A percentile compares a stretch with the other conserved stretches of the same genome.
These are phyloP conservation scores for Notechis scutatus DNA, from an alignment of 2,113 vertebrate species.

Conservation along the genomic window DNA sequence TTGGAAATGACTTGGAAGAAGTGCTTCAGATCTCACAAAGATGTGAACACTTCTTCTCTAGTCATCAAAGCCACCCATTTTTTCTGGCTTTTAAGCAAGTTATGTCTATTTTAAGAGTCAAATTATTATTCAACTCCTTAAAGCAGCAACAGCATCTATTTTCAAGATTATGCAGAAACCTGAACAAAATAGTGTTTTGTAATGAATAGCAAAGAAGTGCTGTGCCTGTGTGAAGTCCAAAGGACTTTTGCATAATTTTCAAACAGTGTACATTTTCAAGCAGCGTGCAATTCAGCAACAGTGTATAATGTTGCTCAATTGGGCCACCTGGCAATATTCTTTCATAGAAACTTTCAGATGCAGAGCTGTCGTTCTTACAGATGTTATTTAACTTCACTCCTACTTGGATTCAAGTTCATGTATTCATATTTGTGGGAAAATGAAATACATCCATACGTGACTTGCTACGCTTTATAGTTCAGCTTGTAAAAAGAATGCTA, in stretches of 20 bases:
- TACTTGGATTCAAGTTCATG: constrained; percentile 7
- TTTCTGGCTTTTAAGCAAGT: neutral
- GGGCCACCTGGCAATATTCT: constrained; percentile 25
- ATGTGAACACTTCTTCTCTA: neutral
- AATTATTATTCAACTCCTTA: neutral
- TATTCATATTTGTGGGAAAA: constrained; percentile 14
- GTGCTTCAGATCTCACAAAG: neutral
- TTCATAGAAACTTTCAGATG: constrained; percentile 1
- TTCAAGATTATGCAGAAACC: neutral
- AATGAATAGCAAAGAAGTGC: neutral
- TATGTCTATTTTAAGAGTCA: neutral
- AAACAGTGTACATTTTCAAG: neutral
- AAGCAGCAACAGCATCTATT: neutral
- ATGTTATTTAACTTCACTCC: constrained; percentile 31
- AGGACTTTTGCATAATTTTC: neutral
- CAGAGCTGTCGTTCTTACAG: constrained; percentile 16
- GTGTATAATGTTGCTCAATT: constrained; percentile 8
- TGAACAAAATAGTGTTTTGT: neutral
- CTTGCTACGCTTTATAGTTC: neutral
- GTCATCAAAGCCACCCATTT: neutral
- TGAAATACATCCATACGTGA: constrained; percentile 31
- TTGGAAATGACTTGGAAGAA: neutral
- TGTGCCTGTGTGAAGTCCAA: neutral
- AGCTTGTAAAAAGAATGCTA: neutral
- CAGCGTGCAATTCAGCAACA: no score